Evolutionary conservation across 2,797 vertebrate genomes (phyloP), one percentile per base, ranked within the genome.

Genomic region (Lycodopsis pacificus): DNA sequence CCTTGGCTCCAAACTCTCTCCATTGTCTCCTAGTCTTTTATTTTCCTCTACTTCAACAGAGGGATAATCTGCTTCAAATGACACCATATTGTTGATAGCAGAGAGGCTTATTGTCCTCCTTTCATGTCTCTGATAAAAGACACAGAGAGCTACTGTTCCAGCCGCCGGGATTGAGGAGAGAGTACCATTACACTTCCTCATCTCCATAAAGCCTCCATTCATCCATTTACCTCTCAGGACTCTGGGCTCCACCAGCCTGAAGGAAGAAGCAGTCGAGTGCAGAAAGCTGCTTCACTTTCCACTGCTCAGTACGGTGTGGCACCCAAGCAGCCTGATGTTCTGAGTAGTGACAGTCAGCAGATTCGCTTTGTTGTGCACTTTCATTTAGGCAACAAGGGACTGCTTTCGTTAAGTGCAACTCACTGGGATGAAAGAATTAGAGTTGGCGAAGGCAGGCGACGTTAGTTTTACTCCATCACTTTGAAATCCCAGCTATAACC

Each of bases 51-150:
- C 93, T 94, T 92, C 85, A 91, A 92, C 91, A 93, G 88, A 91
- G 85, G 90, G 90, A 93, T 94, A 95, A 93, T 93, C 93, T 92
- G 90, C 92, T 93, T 94, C 90, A 91, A 94, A 95, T 94, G 92
- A 92, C 91, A 94, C 91, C 93, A 91, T 94, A 93, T 93, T 93
- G 92, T 94, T 94, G 93, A 95, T 92, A 91, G 91, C 88, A 88
- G 92, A 93, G 92, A 90, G 93, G 91, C 92, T 94, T 94, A 93
- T 95, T 92, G 93, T 92, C 85, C 90, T 58, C 85, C 90, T 94
- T 93, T 93, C 89, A 92, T 92, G 91, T 93, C 84, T 77, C 84
- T 88, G 92, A 94, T 91, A 93, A 92, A 95, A 95, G 94, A 94
- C 91, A 94, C 90, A 93, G 87, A 90, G 85, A 91, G 89, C 86